Percentiles rank a stretch among this genome's conserved stretches.
phyloP scores from a whole-genome alignment of 2,113 vertebrate species.

The Phaethornis superciliosus region DNA sequence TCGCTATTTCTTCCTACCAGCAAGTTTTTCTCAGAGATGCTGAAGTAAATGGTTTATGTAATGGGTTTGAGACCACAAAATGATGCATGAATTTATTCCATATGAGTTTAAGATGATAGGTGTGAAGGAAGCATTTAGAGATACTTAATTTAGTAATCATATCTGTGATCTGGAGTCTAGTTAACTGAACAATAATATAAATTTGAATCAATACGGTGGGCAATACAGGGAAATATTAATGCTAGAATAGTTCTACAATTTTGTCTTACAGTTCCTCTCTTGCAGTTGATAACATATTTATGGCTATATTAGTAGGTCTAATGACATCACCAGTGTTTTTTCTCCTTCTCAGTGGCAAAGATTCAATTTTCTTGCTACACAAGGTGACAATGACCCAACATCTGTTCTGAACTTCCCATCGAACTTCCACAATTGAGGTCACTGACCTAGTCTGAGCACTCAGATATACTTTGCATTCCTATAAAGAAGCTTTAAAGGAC shows the following conservation, averaged over 20 bases:
- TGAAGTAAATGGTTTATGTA: not conserved
- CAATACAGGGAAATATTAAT: not conserved
- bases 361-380: not conserved
- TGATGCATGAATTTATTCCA: not conserved
- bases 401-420: slow-evolving; percentile 10
- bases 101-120: not conserved
- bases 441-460: not conserved
- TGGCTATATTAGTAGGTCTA: not conserved
- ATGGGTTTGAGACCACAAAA: not conserved
- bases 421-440: slow-evolving; percentile 36
- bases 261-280: not conserved
- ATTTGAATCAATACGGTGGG: not conserved
- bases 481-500: slow-evolving; percentile 19
- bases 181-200: not conserved
- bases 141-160: not conserved
- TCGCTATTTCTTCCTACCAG: not conserved
- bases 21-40: not conserved
- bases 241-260: not conserved
- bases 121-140: not conserved
- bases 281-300: not conserved
- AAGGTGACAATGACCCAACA: not conserved
- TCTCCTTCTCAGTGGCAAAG: not conserved
- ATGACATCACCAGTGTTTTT: not conserved
- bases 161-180: not conserved
- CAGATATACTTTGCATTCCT: slow-evolving; percentile 6